A percentile compares a stretch with the other conserved stretches of the same genome.
phyloP scores from a whole-genome alignment of 2,113 vertebrate species.

The Lepisosteus osseus region DNA sequence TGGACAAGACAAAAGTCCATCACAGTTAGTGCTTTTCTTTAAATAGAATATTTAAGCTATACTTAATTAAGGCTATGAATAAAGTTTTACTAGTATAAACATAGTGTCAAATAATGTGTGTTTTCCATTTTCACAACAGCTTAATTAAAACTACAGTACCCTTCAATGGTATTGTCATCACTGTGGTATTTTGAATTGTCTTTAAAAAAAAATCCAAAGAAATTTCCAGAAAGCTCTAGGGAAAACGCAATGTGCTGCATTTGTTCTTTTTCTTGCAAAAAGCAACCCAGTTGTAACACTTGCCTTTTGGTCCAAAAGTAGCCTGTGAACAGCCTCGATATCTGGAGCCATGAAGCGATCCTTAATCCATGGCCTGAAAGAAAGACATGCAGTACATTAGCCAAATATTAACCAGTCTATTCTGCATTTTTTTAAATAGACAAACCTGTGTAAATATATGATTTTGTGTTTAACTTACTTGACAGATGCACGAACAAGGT shows the following conservation, averaged over 20 bases:
- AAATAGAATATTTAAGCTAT: too few species aligned
- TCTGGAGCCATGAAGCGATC: conserved; percentile 97
- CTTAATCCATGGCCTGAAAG: conserved; percentile 89
- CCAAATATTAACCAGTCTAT: conserved; percentile 38
- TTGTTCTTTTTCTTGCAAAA: background rate
- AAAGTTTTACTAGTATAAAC: too few species aligned
- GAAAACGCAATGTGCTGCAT: background rate
- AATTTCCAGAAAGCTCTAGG: background rate
- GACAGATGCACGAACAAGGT: conserved; percentile 91
- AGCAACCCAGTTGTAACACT: conserved; percentile 32
- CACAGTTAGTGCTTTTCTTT: too few species aligned
- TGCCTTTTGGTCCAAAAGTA: conserved; percentile 88
- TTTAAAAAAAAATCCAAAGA: background rate
- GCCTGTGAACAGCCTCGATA: conserved; percentile 83
- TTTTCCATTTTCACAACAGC: background rate
- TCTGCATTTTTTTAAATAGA: conserved; percentile 17
- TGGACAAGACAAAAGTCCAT: too few species aligned
- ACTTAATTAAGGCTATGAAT: too few species aligned
- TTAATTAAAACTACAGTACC: too few species aligned
- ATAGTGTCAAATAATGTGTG: background rate
- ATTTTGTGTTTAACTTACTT: conserved; percentile 77
- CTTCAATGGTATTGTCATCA: too few species aligned
- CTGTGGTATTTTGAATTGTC: background rate
- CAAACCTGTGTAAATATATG: conserved; percentile 37
- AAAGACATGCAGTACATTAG: conserved; percentile 28